These are phyloP conservation scores for Tricholauxania praeusta DNA, from an alignment of 2,888 invertebrate genomes.

Conservation along the genomic window DNA sequence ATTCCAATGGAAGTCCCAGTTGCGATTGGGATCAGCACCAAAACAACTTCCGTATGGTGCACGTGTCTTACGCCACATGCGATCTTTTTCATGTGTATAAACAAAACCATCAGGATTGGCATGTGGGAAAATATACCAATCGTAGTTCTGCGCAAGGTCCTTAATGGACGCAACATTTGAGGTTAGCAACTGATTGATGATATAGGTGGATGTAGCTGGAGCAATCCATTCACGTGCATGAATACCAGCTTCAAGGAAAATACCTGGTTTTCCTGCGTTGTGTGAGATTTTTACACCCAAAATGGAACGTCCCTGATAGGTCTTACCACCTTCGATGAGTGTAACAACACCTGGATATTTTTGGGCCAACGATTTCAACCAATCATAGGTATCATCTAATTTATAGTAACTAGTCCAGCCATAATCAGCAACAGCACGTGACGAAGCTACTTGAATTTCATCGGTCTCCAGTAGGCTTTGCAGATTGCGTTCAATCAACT, in stretches of 20 bases:
- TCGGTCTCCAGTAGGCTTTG: constrained; percentile 50
- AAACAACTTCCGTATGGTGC: constrained; percentile 69
- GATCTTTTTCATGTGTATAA: constrained; percentile 71
- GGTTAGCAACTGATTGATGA: constrained; percentile 73
- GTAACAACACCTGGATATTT: constrained; percentile 69
- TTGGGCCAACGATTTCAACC: constrained; percentile 70
- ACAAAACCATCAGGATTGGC: constrained; percentile 85
- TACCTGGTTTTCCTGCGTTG: constrained; percentile 65
- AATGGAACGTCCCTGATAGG: constrained; percentile 74
- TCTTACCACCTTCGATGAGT: constrained; percentile 70
- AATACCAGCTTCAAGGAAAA: constrained; percentile 75
- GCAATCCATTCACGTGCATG: constrained; percentile 84
- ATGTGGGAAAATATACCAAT: constrained; percentile 82
- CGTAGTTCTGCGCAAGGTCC: constrained; percentile 71
- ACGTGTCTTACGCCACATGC: constrained; percentile 78
- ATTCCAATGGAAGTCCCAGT: constrained; percentile 80
- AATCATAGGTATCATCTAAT: constrained; percentile 69
- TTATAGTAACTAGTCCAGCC: constrained; percentile 59
- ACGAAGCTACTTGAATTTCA: constrained; percentile 9
- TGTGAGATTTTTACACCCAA: constrained; percentile 72
- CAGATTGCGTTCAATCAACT: constrained; percentile 66
- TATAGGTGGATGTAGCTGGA: constrained; percentile 74
- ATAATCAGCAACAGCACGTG: constrained; percentile 43
- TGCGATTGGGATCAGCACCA: constrained; percentile 83
- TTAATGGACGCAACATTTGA: constrained; percentile 69